Percentiles rank a stretch among this genome's conserved stretches.
Evolutionary conservation across 2,888 invertebrate species (phyloP).

Genomic region (Tiliacea aurago): DNA sequence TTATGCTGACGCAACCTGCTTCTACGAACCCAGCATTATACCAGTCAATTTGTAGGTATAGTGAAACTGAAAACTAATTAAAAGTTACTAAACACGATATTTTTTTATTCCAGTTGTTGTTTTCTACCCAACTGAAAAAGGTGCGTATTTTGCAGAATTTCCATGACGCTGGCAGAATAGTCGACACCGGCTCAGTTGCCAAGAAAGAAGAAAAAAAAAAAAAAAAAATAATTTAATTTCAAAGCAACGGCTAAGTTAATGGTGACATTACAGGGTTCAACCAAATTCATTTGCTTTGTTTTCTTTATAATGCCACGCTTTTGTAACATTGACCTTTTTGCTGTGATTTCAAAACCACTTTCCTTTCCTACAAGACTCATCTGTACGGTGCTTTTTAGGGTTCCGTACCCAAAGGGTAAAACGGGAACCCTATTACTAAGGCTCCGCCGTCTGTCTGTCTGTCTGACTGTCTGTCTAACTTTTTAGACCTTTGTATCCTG

Average conservation of each 20-base stretch:
- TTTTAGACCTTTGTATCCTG: too few relatives aligned
- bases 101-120: conserved; percentile 44
- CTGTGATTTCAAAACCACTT: background rate
- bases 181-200: too few relatives aligned
- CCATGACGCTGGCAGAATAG: too few relatives aligned
- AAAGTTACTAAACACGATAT: conserved; percentile 17
- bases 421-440: too few relatives aligned
- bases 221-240: background rate
- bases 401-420: too few relatives aligned
- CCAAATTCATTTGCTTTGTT: background rate
- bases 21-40: too few relatives aligned
- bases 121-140: conserved; percentile 32
- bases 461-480: too few relatives aligned
- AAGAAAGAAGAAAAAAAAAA: too few relatives aligned
- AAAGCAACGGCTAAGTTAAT: background rate
- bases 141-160: conserved; percentile 20
- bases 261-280: background rate
- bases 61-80: background rate
- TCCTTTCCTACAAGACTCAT: background rate
- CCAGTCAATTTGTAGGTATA: background rate
- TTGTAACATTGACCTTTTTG: background rate
- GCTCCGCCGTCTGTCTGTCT: too few relatives aligned
- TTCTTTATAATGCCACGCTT: background rate
- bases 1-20: too few relatives aligned
- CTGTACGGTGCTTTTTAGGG: too few relatives aligned